Base-by-base conservation (phyloP, 2,888 invertebrate genomes). In the Rhingia campestris region DNA sequence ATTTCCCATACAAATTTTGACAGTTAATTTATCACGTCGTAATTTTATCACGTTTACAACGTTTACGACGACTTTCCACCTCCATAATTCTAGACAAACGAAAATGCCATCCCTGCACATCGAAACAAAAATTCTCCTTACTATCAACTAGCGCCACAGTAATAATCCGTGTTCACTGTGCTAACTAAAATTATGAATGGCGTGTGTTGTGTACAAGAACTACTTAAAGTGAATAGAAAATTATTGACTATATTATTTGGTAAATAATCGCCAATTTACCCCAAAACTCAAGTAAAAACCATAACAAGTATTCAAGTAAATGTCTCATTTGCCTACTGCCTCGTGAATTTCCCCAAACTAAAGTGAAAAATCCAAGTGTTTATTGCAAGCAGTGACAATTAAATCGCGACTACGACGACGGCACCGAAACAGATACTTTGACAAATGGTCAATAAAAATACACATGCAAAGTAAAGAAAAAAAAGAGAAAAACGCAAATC, bases 191-290 rank as follows among this genome's bases (percentile, higher is more conserved):
- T 61, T 43, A 84, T 75, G 84, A 86, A 86, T 87, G 87, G 87
- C 87, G 87, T 87, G 87, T 87, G 87, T 87, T 87, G 87, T 87
- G 87, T 87, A 87, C 87, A 87, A 87, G 86, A 86, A 86, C 86
- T 86, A 87, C 90, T 88, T 90, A 89, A 90, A 90, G 87, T 90
- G 90, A 90, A 90, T 90, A 87, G 90, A 89, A 89, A 88, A 90
- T 90, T 89, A 80, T 75, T 80, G 75, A 80, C 79, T 69, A 79
- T 47, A 80, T 61, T 80, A 70, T 49, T 70, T 43, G 22, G 64
- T 70, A 80, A 84, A 70, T 75, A 84, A 84, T 84, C 66, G 66
- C 66, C 66, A 84, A 79, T 74, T 64, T 70, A 64, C 64, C 69
- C 39, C 66, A 59, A 74, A 75, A 49, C 63, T 47, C 49, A 59